A percentile compares a stretch with the other conserved stretches of the same genome.
Evolutionary conservation across 2,797 vertebrate species (phyloP).

Genomic region (Balearica regulorum): DNA sequence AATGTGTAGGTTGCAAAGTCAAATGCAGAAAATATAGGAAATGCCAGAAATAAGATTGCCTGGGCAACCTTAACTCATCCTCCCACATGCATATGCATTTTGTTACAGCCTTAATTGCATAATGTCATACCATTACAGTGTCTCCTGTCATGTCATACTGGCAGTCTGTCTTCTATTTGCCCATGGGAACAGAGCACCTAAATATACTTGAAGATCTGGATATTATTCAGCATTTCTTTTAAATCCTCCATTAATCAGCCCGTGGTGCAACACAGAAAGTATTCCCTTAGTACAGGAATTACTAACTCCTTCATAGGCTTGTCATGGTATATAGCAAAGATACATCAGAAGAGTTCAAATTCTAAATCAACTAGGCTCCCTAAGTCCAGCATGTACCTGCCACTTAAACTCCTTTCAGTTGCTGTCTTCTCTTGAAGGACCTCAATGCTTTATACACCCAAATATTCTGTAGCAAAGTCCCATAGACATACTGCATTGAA

Average conservation of each 20-base stretch:
- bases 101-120: slow-evolving; percentile 10
- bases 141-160: background rate
- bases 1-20: slow-evolving; percentile 24
- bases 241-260: background rate
- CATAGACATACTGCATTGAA: background rate
- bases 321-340: background rate
- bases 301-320: background rate
- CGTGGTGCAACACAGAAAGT: background rate
- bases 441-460: background rate
- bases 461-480: background rate
- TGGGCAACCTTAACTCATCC: slow-evolving; percentile 37
- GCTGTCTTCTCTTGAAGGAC: background rate
- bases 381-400: background rate
- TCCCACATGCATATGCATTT: slow-evolving; percentile 26
- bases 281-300: background rate
- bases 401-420: background rate
- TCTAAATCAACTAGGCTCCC: background rate
- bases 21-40: slow-evolving; percentile 26
- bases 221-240: background rate
- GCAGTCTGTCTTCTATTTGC: background rate
- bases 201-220: background rate
- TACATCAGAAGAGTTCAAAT: background rate
- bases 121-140: background rate
- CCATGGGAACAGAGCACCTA: background rate
- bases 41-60: slow-evolving; percentile 49